These are phyloP conservation scores for Loriculus beryllinus DNA, from an alignment of 2,797 vertebrate species.

Conservation along the genomic window DNA sequence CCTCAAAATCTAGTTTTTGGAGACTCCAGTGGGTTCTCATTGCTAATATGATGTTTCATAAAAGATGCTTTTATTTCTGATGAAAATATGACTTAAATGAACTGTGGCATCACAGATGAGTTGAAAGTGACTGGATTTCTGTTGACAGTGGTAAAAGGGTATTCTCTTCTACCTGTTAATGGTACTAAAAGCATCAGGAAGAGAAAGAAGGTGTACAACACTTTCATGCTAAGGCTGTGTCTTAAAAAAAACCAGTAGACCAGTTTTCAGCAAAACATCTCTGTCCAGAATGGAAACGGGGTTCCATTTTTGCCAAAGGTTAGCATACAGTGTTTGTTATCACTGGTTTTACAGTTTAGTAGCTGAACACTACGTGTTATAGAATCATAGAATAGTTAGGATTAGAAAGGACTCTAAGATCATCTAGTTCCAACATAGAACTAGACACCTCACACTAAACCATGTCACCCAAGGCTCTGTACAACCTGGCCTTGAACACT, in stretches of 20 bases:
- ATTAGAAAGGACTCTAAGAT: too few relatives aligned
- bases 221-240: not conserved
- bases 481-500: too few relatives aligned
- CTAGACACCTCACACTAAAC: too few relatives aligned
- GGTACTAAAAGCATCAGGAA: not conserved
- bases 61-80: not conserved
- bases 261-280: not conserved
- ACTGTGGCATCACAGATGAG: fast-evolving
- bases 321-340: not conserved
- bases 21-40: not conserved
- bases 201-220: not conserved
- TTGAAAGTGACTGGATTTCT: not conserved
- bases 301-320: not conserved
- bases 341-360: not conserved
- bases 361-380: not conserved
- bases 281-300: not conserved
- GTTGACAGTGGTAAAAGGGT: not conserved
- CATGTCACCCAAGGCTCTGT: too few relatives aligned
- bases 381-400: too few relatives aligned
- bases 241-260: not conserved
- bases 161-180: not conserved
- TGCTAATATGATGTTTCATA: not conserved
- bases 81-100: not conserved
- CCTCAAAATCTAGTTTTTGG: not conserved
- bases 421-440: too few relatives aligned